Conservation (phyloP, 2,113 vertebrate species). For the Corvus hawaiiensis region DNA sequence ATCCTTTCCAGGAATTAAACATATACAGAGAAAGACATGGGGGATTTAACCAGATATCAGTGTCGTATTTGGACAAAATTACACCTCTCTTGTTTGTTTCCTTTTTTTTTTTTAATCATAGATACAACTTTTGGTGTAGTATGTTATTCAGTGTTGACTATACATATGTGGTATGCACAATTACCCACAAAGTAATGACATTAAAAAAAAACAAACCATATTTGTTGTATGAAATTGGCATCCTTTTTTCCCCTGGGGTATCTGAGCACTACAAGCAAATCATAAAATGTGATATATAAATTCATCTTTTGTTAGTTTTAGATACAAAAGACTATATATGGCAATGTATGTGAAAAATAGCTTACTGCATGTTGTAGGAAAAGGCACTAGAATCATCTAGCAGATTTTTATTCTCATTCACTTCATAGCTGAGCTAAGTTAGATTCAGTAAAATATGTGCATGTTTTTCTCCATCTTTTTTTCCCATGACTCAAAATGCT, state of each 20-base stretch:
- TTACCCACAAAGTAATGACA: not conserved
- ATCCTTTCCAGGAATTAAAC: not conserved
- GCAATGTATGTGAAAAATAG: not conserved
- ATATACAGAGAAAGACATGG: not conserved
- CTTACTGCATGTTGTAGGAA: not conserved
- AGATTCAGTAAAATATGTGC: not conserved
- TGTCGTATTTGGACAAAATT: not conserved
- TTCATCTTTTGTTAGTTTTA: not conserved
- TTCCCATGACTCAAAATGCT: not conserved
- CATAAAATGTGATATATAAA: not conserved
- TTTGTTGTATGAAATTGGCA: not conserved
- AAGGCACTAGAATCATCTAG: not conserved
- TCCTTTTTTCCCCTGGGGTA: not conserved
- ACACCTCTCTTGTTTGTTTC: rapidly evolving
- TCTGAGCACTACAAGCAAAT: not conserved
- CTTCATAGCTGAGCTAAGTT: not conserved
- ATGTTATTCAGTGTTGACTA: not conserved
- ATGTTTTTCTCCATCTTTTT: not conserved
- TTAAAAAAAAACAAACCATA: not conserved
- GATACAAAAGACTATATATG: not conserved
- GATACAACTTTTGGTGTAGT: not conserved
- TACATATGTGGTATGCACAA: not conserved
- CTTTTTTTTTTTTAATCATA: not conserved
- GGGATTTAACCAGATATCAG: not conserved
- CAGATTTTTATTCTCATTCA: not conserved